These are phyloP conservation scores for Tragelaphus scriptus DNA, from an alignment of 2,113 vertebrate species.

Conservation along the genomic window DNA sequence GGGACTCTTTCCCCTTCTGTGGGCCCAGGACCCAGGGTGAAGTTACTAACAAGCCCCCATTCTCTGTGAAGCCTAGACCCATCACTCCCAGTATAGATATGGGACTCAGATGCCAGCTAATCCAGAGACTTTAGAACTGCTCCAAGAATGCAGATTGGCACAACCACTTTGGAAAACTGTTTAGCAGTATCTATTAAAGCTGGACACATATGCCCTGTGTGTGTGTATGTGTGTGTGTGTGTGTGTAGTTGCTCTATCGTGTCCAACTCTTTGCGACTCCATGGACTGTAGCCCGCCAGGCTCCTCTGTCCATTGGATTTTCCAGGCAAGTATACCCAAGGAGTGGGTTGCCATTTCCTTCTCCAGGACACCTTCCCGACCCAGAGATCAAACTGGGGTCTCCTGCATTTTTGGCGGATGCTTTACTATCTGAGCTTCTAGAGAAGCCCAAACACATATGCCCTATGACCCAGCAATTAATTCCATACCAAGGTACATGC, in stretches of 20 bases:
- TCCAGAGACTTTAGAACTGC: neutral
- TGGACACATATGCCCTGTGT: neutral
- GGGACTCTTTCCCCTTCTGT: neutral
- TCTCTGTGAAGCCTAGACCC: neutral
- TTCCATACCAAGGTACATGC: neutral
- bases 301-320: neutral
- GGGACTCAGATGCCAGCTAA: neutral
- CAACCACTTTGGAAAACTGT: neutral
- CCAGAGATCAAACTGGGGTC: neutral
- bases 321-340: neutral
- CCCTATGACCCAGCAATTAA: neutral
- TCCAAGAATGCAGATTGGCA: neutral
- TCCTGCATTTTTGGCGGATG: neutral
- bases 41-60: neutral
- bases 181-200: too few relatives aligned
- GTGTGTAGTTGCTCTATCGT: neutral
- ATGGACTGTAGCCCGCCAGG: neutral
- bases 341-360: neutral
- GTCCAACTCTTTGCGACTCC: neutral
- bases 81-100: rapidly evolving
- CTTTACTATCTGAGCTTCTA: neutral
- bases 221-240: neutral
- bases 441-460: neutral
- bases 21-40: neutral
- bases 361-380: neutral